phyloP scores from a whole-genome alignment of 2,888 invertebrate genomes.

The Buathra laborator region DNA sequence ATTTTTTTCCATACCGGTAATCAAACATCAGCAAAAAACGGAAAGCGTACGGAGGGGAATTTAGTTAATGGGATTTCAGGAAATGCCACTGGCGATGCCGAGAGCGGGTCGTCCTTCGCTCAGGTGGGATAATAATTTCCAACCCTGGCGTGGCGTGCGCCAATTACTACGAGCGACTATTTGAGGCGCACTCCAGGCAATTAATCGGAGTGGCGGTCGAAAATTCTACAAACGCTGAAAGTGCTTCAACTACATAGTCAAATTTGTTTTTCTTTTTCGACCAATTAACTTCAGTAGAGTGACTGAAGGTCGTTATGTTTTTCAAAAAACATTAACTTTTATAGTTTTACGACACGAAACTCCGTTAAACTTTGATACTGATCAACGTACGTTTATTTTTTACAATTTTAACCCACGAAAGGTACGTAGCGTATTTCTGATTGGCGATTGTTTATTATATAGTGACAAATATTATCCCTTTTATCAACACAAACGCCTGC shows the following conservation, averaged over 20 bases:
- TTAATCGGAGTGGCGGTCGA: slow-evolving; percentile 59
- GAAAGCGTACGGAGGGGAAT: slow-evolving; percentile 51
- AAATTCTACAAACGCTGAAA: slow-evolving; percentile 37
- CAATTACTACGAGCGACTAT: slow-evolving; percentile 53
- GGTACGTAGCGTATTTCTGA: no score
- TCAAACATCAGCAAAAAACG: slow-evolving; percentile 13
- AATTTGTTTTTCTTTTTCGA: slow-evolving; percentile 55
- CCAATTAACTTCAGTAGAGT: slow-evolving; percentile 22
- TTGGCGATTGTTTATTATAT: no score
- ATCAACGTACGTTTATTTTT: not conserved
- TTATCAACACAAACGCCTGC: no score
- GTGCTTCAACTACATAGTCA: slow-evolving; percentile 18
- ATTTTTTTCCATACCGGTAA: slow-evolving; percentile 23
- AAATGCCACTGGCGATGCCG: slow-evolving; percentile 34
- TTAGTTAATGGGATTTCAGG: slow-evolving; percentile 66
- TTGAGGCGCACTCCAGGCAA: slow-evolving; percentile 49
- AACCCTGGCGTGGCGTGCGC: slow-evolving; percentile 24
- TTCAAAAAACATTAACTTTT: not conserved
- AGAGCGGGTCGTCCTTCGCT: slow-evolving; percentile 20
- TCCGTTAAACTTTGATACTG: not conserved
- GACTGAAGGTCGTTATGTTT: not conserved
- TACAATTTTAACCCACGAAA: no score
- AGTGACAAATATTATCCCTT: no score
- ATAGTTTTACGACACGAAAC: not conserved
- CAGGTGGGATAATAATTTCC: slow-evolving; percentile 65